Conservation (phyloP, 1,140 invertebrate genomes). For the Caenorhabditis inopinata region DNA sequence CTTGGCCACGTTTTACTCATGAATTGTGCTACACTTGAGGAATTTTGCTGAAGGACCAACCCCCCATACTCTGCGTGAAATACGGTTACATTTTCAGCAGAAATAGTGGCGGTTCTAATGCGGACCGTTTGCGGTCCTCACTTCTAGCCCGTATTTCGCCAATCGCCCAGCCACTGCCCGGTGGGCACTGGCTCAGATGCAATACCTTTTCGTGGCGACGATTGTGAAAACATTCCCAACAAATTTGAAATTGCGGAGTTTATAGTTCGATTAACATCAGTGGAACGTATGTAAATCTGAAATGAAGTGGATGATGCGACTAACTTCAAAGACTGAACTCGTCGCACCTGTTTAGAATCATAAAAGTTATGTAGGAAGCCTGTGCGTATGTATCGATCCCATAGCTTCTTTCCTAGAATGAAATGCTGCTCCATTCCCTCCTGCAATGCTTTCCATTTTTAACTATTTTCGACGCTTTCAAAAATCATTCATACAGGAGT, state of each 20-base stretch:
- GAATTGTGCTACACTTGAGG: too few relatives aligned
- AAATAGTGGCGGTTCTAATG: too few relatives aligned
- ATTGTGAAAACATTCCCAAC: constrained; percentile 21
- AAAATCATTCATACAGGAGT: background rate
- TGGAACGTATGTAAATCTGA: constrained; percentile 37
- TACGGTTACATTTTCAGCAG: too few relatives aligned
- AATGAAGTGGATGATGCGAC: background rate
- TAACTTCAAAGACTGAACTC: background rate
- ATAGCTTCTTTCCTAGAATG: background rate
- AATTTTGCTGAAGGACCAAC: too few relatives aligned
- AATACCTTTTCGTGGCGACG: background rate
- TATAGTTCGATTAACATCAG: constrained; percentile 39
- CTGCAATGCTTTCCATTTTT: too few relatives aligned
- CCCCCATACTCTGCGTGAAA: too few relatives aligned
- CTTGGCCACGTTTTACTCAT: too few relatives aligned
- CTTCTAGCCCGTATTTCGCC: too few relatives aligned
- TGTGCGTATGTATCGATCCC: background rate
- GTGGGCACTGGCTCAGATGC: too few relatives aligned
- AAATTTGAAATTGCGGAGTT: constrained; percentile 40
- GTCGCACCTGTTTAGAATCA: background rate
- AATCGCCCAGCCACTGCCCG: too few relatives aligned
- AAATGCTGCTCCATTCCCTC: background rate
- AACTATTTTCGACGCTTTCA: background rate
- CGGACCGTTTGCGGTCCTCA: too few relatives aligned
- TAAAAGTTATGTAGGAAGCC: background rate